Base-by-base conservation (phyloP, 2,113 vertebrate species). In the Rhinolophus sinicus region DNA sequence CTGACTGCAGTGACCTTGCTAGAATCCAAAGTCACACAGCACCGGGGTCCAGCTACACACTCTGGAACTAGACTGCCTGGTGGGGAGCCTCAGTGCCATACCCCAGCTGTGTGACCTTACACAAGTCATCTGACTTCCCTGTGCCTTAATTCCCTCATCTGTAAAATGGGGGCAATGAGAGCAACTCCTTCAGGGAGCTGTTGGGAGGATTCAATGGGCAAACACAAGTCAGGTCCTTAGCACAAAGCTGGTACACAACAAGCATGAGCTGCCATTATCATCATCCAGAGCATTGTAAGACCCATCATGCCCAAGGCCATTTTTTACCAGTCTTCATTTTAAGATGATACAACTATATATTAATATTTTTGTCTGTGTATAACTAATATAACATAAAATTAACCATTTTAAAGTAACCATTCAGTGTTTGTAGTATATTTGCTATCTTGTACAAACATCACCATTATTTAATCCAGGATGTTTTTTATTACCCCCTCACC, bases 181-280 rank as follows among this genome's bases (percentile, higher is more conserved):
- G 54, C 40, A 67, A 38, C 50, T 60, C 11, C 30, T 30, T 67
- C 13, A 2, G 44, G 62, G 84, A 40, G n/a, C 88, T 30, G 4
- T 1, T 6, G 5, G 22, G 24, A 82, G 77, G 6, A 77, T 2
- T 38, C 64, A 58, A 52, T 0, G 8, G 11, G 14, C 16, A 11
- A 26, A 15, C 1, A 18, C 4, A 1, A 8, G 2, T 28, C 28
- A 8, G 72, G 26, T 14, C 52, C 13, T 62, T 11, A 24, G 21
- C 64, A 26, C 35, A 60, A 6, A 1, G 21, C 33, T 35, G 2
- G 30, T 12, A 6, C 21, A 2, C 19, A 56, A 2, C 1, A 22
- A 24, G 1, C 8, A 0, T 2, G 15, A 26, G 9, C 47, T 56
- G 18, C 15, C 15, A 0, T 15, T 18, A 26, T 15, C 26, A 44